phyloP scores from a whole-genome alignment of 1,140 invertebrate genomes.

The Saccostrea cuccullata region DNA sequence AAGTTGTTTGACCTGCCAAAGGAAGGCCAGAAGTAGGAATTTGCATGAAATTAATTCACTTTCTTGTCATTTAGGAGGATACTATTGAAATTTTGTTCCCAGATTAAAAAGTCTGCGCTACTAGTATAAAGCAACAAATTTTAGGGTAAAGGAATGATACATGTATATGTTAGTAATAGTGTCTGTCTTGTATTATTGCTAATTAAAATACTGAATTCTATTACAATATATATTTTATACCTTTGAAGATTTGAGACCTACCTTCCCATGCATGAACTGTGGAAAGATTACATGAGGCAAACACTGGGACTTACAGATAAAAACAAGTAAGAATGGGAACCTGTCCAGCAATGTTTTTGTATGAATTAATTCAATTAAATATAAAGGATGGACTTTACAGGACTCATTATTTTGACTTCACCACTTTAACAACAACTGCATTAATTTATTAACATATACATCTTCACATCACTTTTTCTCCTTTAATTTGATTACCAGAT shows the following conservation, averaged over 20 bases:
- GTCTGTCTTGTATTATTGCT: too few species aligned
- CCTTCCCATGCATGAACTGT: constrained; percentile 84
- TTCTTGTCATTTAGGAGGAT: background rate
- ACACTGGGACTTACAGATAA: constrained; percentile 61
- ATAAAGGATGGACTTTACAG: too few species aligned
- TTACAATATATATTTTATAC: constrained; percentile 49
- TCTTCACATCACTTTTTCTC: too few species aligned
- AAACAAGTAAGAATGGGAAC: background rate
- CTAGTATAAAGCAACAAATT: too few species aligned
- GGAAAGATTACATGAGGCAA: constrained; percentile 85
- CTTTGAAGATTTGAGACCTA: constrained; percentile 83
- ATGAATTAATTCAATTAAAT: too few species aligned
- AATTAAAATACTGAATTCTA: background rate
- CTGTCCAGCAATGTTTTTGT: too few species aligned
- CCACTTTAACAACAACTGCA: too few species aligned
- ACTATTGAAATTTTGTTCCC: background rate
- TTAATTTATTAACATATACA: too few species aligned
- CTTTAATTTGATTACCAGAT: too few species aligned
- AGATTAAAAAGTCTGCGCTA: background rate
- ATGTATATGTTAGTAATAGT: too few species aligned
- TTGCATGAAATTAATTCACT: background rate
- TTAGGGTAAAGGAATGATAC: too few species aligned
- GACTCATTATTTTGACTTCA: too few species aligned
- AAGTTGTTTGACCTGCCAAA: constrained; percentile 61
- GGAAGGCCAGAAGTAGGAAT: constrained; percentile 58